Base-by-base conservation (phyloP, 1,140 invertebrate species). In the Agrilus planipennis region DNA sequence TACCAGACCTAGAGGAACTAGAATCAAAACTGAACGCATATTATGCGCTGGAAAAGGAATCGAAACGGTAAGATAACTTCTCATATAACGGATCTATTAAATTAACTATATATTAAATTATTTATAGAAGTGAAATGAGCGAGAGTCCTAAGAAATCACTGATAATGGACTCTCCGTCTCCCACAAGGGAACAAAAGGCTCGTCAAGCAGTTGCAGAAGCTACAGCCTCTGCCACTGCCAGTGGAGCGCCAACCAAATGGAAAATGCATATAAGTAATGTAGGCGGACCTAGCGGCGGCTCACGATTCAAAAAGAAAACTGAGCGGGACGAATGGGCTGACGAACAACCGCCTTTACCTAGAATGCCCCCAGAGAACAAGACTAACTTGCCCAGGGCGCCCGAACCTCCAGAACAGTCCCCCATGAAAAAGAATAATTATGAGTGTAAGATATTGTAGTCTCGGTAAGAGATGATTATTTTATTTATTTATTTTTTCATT, bases 21-120 rank as follows among this genome's bases (percentile, higher is more conserved):
- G 79, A 84, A 58, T 79, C 77, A 4, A 84, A 83, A 56, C 65
- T 86, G 44, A 77, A 64, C 62, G 81, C 80, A 35, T 84, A 84
- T 62, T 83, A 84, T 63, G 75, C 79, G 19, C 77, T 84, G 41
- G 80, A 84, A 49, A 82, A 84, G 63, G 77, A 79, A 54, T 68
- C 67, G 14, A 62, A 59, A 47, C 52, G 57, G 60, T 62, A 47
- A 47, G 36, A 36, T 18, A 17, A 16, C 2, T 22, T 34, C 19
- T 14, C 23, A 20, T 22, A 4, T 16, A 34, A 34, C 3, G 10
- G 22, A 7, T n/a, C 23, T 27, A 27, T 27, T 9, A 27, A 27
- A 9, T 27, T 27, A 9, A 27, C n/a, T 9, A 27, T n/a, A 27
- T n/a, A 34, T 16, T n/a, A 21, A 17, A 20, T n/a, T 49, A 44